Evolutionary conservation across 2,113 vertebrate species (phyloP).

Genomic region (Elaphurus davidianus): DNA sequence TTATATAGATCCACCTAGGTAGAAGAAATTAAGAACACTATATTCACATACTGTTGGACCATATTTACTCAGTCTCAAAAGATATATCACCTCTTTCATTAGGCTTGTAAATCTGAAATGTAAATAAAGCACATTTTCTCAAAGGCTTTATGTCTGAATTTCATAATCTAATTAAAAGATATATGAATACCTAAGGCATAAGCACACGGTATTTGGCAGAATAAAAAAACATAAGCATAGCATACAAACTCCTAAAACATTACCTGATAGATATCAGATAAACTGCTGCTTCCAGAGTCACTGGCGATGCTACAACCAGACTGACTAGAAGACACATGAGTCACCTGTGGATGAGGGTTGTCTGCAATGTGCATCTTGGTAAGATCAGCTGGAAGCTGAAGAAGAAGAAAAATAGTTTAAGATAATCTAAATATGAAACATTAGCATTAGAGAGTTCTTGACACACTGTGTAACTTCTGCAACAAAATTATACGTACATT

Average conservation of each 20-base stretch:
- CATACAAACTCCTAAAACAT: constrained; percentile 10
- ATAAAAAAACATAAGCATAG: not conserved
- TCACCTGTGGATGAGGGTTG: constrained; percentile 91
- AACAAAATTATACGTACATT: constrained; percentile 13
- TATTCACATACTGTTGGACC: not conserved
- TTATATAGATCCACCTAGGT: not conserved
- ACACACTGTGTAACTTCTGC: not conserved
- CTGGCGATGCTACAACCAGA: constrained; percentile 98
- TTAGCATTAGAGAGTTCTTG: not conserved
- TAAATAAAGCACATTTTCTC: not conserved
- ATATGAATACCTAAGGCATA: not conserved
- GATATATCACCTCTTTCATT: not conserved
- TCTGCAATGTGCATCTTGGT: constrained; percentile 98
- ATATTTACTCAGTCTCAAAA: not conserved
- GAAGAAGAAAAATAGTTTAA: constrained; percentile 38
- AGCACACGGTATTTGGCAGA: not conserved
- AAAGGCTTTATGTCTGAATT: not conserved
- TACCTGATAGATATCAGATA: constrained; percentile 99
- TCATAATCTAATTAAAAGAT: constrained; percentile 1
- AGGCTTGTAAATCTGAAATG: not conserved
- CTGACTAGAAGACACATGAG: constrained; percentile 93
- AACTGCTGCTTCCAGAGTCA: constrained; percentile 97
- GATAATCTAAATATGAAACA: constrained; percentile 42
- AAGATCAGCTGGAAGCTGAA: constrained; percentile 96
- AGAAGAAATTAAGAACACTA: not conserved